phyloP scores from a whole-genome alignment of 2,113 vertebrate species.

The Leptodactylus fuscus region DNA sequence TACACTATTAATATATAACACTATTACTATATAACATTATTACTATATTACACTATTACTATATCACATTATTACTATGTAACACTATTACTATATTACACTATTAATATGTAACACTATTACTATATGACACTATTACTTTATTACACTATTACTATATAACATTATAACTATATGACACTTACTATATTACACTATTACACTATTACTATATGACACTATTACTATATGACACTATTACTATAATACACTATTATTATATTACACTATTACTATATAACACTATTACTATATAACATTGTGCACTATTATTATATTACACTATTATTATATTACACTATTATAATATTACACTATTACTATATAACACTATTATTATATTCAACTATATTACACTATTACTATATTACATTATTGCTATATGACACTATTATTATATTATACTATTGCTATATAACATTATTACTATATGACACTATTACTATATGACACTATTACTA shows the following conservation, averaged over 20 bases:
- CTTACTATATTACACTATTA: no score
- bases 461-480: background rate
- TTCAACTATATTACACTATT: background rate
- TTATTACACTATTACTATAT: background rate
- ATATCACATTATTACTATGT: background rate
- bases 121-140: background rate
- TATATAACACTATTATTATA: background rate
- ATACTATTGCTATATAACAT: no score
- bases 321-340: no score
- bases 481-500: background rate
- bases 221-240: no score
- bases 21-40: background rate
- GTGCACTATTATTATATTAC: no score
- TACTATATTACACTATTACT: background rate
- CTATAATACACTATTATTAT: no score
- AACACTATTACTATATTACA: background rate
- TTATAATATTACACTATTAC: no score
- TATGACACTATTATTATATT: background rate
- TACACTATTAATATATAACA: background rate
- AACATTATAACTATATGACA: background rate
- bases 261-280: no score
- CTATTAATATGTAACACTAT: background rate
- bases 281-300: no score
- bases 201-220: no score
- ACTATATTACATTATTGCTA: background rate